Base-by-base conservation (phyloP, 1,140 invertebrate species). In the Mactra quadrangularis region DNA sequence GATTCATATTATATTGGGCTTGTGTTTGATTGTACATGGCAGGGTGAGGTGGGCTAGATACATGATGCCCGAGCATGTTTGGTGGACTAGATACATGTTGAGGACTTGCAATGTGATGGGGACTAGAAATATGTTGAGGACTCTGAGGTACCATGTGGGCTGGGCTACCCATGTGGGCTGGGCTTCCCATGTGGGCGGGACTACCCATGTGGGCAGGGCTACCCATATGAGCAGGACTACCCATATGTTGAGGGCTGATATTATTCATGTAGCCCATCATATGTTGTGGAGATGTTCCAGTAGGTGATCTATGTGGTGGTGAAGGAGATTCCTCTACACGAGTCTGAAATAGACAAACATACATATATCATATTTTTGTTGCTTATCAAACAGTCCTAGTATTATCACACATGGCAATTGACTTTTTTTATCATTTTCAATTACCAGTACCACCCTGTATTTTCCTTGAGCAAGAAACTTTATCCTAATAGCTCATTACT, bases 241-340 rank as follows among this genome's bases (percentile, higher is more conserved):
- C 57, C 60, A 79, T 66, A 45, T 79, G 76, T 41, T 66, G 62
- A 17, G 77, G 77, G 41, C 77, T 81, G 38, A 68, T 68, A 25
- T 35, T 78, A 38, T 78, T 78, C 62, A 78, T 81, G 66, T 81
- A 81, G 33, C 77, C 77, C 66, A 81, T 81, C 64, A 81, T 71
- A 35, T 81, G 77, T 35, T 81, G 77, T 52, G 77, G 77, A 31
- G 77, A 81, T 9, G 77, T 59, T 22, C 64, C 77, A 3, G 47
- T 52, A 2, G 77, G 77, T 1, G 77, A 81, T 17, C 64, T 62
- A 19, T 68, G 64, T 27, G 77, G 77, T 1, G 77, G 64, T 4
- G 77, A 81, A 1, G 77, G 77, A 6, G 77, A 81, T 29, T 81
- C 77, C 6, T 81, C 77, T 64, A 81, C 53, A 31, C 60, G 22